Conservation (phyloP, 2,113 vertebrate species). For the Corydoras sp. region DNA sequence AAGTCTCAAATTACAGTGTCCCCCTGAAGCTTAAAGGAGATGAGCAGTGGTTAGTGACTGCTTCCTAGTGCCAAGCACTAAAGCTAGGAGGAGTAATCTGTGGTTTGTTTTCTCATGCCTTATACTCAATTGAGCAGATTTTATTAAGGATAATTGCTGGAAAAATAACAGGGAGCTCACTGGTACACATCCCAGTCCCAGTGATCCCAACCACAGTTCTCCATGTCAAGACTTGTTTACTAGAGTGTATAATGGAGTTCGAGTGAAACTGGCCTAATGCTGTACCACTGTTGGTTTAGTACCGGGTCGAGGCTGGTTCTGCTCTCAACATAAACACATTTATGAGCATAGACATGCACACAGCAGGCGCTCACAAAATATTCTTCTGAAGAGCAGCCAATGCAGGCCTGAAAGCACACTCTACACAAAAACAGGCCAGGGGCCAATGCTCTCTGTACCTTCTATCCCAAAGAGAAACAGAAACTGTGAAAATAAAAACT, state of each 20-base stretch:
- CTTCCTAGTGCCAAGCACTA: conserved; percentile 16
- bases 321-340: conserved; percentile 44
- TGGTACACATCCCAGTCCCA: conserved; percentile 21
- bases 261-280: conserved; percentile 11
- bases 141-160: conserved; percentile 42
- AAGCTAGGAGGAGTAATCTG: conserved; percentile 24
- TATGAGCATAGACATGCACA: conserved; percentile 35
- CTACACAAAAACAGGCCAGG: conserved; percentile 21
- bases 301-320: conserved; percentile 26
- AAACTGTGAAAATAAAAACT: too few relatives aligned
- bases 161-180: conserved; percentile 35
- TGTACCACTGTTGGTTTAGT: conserved; percentile 9
- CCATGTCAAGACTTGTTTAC: conserved; percentile 40
- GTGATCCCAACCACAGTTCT: conserved; percentile 27
- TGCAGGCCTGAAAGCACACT: conserved; percentile 33
- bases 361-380: conserved; percentile 25
- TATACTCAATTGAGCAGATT: conserved; percentile 34
- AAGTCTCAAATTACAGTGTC: background rate
- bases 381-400: conserved; percentile 27
- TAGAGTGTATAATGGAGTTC: conserved; percentile 20
- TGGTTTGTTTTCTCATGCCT: conserved; percentile 38
- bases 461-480: background rate
- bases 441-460: conserved; percentile 5
- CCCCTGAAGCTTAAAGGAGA: conserved; percentile 19
- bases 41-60: conserved; percentile 14